A percentile compares a stretch with the other conserved stretches of the same genome.
phyloP scores from a whole-genome alignment of 2,888 invertebrate species.

The Coleophora deauratella region DNA sequence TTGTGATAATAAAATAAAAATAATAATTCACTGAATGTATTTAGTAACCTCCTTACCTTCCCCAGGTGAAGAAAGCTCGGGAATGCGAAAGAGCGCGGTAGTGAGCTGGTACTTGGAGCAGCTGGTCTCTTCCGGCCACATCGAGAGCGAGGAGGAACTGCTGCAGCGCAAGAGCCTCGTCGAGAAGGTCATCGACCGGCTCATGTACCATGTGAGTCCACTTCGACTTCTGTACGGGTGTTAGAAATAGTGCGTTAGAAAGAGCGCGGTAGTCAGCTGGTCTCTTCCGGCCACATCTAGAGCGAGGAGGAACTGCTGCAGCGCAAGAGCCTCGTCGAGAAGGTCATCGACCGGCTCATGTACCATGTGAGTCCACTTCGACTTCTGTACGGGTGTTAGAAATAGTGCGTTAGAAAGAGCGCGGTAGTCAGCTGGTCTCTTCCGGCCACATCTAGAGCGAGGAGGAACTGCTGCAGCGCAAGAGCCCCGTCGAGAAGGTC shows the following conservation, averaged over 20 bases:
- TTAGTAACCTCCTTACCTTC: neutral
- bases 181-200: slow-evolving; percentile 94
- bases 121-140: slow-evolving; percentile 81
- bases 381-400: no score
- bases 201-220: slow-evolving; percentile 84
- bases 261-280: slow-evolving; percentile 90
- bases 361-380: slow-evolving; percentile 78
- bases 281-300: slow-evolving; percentile 84
- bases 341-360: slow-evolving; percentile 93
- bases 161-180: slow-evolving; percentile 90
- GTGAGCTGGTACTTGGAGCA: slow-evolving; percentile 96
- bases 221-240: no score
- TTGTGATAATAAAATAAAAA: no score
- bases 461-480: slow-evolving; percentile 90
- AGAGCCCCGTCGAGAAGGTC: slow-evolving; percentile 93
- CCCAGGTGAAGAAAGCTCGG: slow-evolving; percentile 72
- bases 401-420: no score
- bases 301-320: slow-evolving; percentile 92
- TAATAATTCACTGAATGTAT: no score
- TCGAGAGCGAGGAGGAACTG: slow-evolving; percentile 93
- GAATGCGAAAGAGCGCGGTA: slow-evolving; percentile 85
- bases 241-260: no score
- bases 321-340: slow-evolving; percentile 91
- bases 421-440: slow-evolving; percentile 90
- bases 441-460: slow-evolving; percentile 88